Base-by-base conservation (phyloP, 2,888 invertebrate genomes). In the Thelaira solivaga region DNA sequence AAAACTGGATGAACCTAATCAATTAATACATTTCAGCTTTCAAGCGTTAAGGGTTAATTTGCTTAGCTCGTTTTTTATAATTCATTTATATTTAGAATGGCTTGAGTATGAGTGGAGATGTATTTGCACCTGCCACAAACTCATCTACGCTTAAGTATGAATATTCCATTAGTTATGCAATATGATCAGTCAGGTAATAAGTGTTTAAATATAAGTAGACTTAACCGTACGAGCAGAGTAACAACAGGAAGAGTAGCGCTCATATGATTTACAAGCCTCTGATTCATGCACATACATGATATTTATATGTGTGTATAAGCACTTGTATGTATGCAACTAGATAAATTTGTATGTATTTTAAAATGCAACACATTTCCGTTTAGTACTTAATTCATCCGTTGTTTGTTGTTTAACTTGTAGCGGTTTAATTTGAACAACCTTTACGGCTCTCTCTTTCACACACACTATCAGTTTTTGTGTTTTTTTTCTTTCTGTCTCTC, bases 381-480 rank as follows among this genome's bases (percentile, higher is more conserved):
- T 26, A 22, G 39, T 62, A 41, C 62, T 76, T 64, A 69, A 76
- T 64, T 69, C 57, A 69, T 76, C 75, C 75, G 75, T 64, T 76
- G 34, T 18, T n/a, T 51, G 59, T 61, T 61, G 13, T 49, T 45
- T 53, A 62, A 47, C 49, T 69, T 47, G 49, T 59, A 49, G 64
- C 36, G 49, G 34, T 61, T 61, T 67, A 53, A 13, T 74, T 49
- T 34, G 24, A 65, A n/a, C 39, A 45, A 57, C 5, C 55, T 29
- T 1, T 16, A 43, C 29, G 1, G 7, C 45, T 8, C 24, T 3
- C 5, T 13, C 6, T 11, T 7, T 24, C 24, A 2, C 16, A 13
- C 22, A n/a, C 2, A 47, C n/a, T 26, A n/a, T n/a, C n/a, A n/a
- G n/a, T n/a, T n/a, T n/a, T n/a, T n/a, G n/a, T n/a, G n/a, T n/a